Evolutionary conservation across 2,113 vertebrate species (phyloP).

Genomic region (Zapornia atra): DNA sequence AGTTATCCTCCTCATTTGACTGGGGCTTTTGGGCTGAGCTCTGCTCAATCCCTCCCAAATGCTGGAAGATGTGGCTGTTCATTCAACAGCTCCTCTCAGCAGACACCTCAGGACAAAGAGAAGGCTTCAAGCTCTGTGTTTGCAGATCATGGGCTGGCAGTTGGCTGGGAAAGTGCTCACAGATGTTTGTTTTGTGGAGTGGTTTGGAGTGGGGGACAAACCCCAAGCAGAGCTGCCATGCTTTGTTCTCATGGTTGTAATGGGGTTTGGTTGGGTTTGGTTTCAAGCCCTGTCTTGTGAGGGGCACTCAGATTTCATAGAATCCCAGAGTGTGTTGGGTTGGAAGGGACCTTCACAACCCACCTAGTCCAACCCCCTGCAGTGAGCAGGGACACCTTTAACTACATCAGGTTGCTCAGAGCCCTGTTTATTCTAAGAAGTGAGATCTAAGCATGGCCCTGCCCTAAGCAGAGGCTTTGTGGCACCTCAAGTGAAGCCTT

Average conservation of each 20-base stretch:
- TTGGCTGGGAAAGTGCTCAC: not conserved
- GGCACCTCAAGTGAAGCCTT: not conserved
- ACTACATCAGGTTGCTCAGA: too few species aligned
- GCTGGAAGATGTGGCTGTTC: not conserved
- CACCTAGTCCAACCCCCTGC: too few species aligned
- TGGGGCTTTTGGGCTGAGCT: not conserved
- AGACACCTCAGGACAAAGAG: not conserved
- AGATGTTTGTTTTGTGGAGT: not conserved
- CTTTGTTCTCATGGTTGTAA: not conserved
- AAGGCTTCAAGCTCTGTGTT: accelerated
- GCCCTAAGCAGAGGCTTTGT: not conserved
- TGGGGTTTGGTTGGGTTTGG: not conserved
- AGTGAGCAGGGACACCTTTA: too few species aligned
- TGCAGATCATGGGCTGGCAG: not conserved
- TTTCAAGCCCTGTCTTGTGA: not conserved
- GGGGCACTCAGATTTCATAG: not conserved
- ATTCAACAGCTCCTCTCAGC: not conserved
- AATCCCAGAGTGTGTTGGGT: too few species aligned
- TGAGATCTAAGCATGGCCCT: not conserved
- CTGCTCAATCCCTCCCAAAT: not conserved
- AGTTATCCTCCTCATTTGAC: not conserved
- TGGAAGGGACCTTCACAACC: too few species aligned
- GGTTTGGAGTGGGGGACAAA: not conserved
- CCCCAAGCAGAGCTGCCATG: not conserved
- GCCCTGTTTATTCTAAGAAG: too few species aligned